These are phyloP conservation scores for Eumacrocentrus americanus DNA, from an alignment of 2,888 invertebrate genomes.

Conservation along the genomic window DNA sequence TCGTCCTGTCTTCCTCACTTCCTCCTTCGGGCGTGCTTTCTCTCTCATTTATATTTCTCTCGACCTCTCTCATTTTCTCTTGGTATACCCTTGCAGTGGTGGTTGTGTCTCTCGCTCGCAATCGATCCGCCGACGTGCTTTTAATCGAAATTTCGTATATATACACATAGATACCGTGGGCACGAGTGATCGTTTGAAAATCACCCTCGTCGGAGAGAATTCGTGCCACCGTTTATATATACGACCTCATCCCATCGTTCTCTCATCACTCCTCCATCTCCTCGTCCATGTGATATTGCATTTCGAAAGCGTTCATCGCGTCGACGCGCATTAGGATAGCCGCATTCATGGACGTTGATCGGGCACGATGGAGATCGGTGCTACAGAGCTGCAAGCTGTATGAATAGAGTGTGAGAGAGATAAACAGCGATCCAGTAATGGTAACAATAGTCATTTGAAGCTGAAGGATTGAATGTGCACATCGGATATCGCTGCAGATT, in stretches of 20 bases:
- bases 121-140: not conserved
- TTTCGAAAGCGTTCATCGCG: conserved; percentile 18
- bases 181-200: conserved; percentile 1
- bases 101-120: not conserved
- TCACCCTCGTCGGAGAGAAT: not conserved
- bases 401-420: no score
- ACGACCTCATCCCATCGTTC: no score
- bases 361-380: not conserved
- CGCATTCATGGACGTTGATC: conserved; percentile 18
- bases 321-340: conserved; percentile 18
- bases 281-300: conserved; percentile 14
- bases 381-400: no score
- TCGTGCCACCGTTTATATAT: conserved; percentile 8
- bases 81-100: not conserved
- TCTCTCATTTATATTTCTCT: not conserved
- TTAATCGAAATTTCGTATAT: conserved; percentile 2
- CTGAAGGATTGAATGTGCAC: no score
- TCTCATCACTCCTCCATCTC: conserved; percentile 4
- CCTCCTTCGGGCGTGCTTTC: not conserved
- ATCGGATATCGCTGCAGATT: no score
- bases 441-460: no score
- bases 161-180: not conserved
- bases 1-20: not conserved
- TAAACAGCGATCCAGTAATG: no score
- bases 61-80: not conserved